Evolutionary conservation across 2,113 vertebrate species (phyloP), one percentile per base, ranked within the genome.

Genomic region (Pelusios castaneus): DNA sequence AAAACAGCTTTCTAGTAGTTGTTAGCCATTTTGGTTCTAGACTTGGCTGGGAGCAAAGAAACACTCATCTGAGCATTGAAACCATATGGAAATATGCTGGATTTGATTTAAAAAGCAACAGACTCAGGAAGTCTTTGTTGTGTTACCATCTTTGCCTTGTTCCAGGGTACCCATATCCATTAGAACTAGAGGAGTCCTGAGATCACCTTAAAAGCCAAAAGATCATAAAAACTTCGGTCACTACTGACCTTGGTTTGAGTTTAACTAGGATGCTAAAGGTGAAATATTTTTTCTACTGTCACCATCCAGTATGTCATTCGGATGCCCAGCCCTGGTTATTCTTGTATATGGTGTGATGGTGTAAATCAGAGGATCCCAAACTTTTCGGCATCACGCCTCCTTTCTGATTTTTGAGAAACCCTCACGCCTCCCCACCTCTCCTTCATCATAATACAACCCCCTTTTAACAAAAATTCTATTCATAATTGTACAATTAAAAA

Each of bases 81-180:
- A 83, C 79, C 29, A 19, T 60, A 34, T 1, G 10, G 13, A 25
- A 25, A 75, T 75, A n/a, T 22, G 0, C 29, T 12, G 34, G 4
- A 3, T 19, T 93, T 10, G 2, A 12, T 34, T 63, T 29, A 77
- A 85, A 4, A 89, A 47, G 3, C 51, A 2, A 31, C 58, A 4
- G 5, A 8, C 8, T 83, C 31, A 5, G 1, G 24, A 80, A 85
- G 0, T 1, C 1, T 43, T 81, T 89, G 43, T 51, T 25, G 8
- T 38, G 14, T 43, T 55, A 67, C 31, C 3, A 16, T 60, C 3
- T 25, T 2, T 8, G 34, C 13, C 0, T 1, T 38, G 78, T 60
- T 76, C 75, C 79, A 7, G 84, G 91, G 5, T 2, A 34, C 12
- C 31, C 75, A 21, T 6, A 2, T 52, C 47, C 75, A 87, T 47